Conservation (phyloP, 2,113 vertebrate species). For the Hippocampus zosterae region DNA sequence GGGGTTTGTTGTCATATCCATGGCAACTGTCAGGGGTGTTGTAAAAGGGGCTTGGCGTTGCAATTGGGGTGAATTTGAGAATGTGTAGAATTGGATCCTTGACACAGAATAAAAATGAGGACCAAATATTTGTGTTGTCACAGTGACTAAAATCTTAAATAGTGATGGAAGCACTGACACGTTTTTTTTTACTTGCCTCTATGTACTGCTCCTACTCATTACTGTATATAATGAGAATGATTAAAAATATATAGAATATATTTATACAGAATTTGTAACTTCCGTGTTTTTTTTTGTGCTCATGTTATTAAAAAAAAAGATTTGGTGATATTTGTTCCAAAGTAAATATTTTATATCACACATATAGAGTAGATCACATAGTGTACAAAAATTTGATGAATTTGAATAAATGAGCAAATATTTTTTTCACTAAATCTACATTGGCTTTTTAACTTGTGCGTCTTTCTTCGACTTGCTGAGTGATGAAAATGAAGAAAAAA, state of each 20-base stretch:
- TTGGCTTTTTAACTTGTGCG: too few relatives aligned
- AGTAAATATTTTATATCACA: too few relatives aligned
- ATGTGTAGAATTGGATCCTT: too few relatives aligned
- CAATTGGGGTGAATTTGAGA: neutral
- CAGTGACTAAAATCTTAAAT: neutral
- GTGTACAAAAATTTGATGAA: too few relatives aligned
- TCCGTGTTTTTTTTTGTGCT: neutral
- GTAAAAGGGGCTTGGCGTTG: neutral
- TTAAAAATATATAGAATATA: neutral
- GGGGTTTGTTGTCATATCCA: constrained; percentile 71
- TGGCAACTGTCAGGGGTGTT: constrained; percentile 44
- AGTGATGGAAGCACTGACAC: neutral
- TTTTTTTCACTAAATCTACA: too few relatives aligned
- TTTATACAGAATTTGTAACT: neutral
- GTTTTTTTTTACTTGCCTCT: neutral
- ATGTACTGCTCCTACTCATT: neutral
- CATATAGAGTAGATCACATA: too few relatives aligned
- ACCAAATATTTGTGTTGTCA: neutral
- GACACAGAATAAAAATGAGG: neutral
- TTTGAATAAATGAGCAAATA: too few relatives aligned
- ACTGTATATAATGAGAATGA: neutral
- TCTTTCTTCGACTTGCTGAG: too few relatives aligned
- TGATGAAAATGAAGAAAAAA: too few relatives aligned
- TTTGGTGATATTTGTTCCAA: too few relatives aligned
- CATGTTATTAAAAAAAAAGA: neutral